Base-by-base conservation (phyloP, 2,797 vertebrate genomes). In the Sebastes flavidus region DNA sequence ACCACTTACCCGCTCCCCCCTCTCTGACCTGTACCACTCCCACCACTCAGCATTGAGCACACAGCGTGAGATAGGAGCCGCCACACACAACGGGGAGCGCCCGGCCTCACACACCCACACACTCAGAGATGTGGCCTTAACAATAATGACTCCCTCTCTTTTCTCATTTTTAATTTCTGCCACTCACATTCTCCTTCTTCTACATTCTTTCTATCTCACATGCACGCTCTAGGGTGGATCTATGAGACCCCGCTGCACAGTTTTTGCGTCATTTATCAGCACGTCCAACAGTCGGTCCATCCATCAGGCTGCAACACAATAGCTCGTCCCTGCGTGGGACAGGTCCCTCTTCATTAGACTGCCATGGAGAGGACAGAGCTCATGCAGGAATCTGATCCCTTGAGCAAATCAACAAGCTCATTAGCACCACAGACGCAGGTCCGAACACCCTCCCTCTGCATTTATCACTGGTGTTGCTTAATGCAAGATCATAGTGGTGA, bases 291-390 rank as follows among this genome's bases (percentile, higher is more conserved):
- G 30, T 49, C 74, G 30, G 3, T 86, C 83, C 82, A 90, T 94
- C 91, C 87, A 87, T 94, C 91, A 93, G 80, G 56, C 72, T 8
- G 16, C 29, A 32, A 62, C 63, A 94, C 93, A 94, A 92, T 86
- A 72, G 86, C 29, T 3, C 0, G 16, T 56, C 65, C 69, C 78
- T 49, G 75, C 7, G 14, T 36, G 77, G 74, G 90, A 90, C 92
- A 87, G 85, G 46, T 73, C 81, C 36, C 78, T 79, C 72, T 66
- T 82, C 87, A 82, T 78, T 13, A 18, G 49, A 90, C 77, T 65
- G 81, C 87, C 90, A 90, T 91, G 89, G 90, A 83, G 90, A 92
- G 68, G 85, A 88, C 86, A 14, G 42, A 12, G 61, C 80, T 72
- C 49, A 3, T 2, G 62, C 78, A 87, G 87, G 91, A 93, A 92